Conservation (phyloP, 2,113 vertebrate genomes). For the Halichoerus grypus region DNA sequence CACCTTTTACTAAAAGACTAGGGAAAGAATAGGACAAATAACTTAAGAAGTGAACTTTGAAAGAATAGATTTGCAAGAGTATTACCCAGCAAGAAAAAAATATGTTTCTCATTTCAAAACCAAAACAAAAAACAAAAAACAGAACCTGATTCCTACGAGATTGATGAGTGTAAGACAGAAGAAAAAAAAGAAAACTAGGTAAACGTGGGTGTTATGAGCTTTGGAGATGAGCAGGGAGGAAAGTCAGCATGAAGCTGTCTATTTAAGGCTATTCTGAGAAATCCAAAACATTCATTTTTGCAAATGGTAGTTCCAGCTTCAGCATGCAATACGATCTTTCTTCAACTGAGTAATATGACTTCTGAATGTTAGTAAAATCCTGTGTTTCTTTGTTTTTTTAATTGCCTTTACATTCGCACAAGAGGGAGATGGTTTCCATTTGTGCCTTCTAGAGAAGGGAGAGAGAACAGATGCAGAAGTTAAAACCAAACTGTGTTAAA, state of each 20-base stretch:
- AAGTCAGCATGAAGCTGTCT: neutral
- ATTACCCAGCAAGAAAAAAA: slow-evolving; percentile 1
- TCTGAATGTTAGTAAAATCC: slow-evolving; percentile 13
- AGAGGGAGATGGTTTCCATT: neutral
- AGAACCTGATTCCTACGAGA: neutral
- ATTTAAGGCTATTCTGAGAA: neutral
- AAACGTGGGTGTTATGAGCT: neutral
- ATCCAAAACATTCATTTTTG: neutral
- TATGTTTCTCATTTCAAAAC: neutral
- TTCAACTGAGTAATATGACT: neutral
- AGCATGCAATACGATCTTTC: neutral
- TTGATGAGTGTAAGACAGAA: neutral
- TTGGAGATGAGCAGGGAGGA: neutral
- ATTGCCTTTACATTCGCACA: slow-evolving; percentile 23
- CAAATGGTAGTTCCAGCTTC: slow-evolving; percentile 26
- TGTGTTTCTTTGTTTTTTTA: neutral
- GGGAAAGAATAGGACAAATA: neutral
- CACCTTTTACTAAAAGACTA: neutral
- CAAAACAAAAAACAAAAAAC: neutral
- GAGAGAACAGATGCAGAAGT: neutral
- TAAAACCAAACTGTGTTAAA: neutral
- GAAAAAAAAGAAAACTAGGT: slow-evolving; percentile 6
- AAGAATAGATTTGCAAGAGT: neutral
- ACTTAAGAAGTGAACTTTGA: neutral
- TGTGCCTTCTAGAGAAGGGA: neutral